Evolutionary conservation across 2,888 invertebrate species (phyloP), one percentile per base, ranked within the genome.

Genomic region (Pilophorus perplexus): DNA sequence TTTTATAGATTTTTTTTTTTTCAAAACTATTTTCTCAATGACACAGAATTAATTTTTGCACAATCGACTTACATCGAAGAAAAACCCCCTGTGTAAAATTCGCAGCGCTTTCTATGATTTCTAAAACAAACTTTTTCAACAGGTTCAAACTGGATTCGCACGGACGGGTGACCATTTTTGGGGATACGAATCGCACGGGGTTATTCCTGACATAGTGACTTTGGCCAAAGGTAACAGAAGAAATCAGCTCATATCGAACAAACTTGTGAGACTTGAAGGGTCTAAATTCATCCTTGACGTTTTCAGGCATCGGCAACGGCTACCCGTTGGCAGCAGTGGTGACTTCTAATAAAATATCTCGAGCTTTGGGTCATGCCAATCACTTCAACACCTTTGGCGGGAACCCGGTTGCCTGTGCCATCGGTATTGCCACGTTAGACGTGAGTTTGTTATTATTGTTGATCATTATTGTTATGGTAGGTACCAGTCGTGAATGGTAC

Each of bases 371-470:
- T 0, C 80, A 83, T 73, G 91, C 92, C 0, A 75, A 85, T 0
- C 93, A 95, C 78, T 96, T 98, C 76, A 98, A 97, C 77, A 98
- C 98, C 0, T 98, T 87, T 75, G 97, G 97, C 0, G 98, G 98
- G 0, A 97, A 94, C 78, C 94, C 98, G 0, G 75, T 98, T 72
- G 89, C 94, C 1, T 89, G 89, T 69, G 84, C 90, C 3, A 90
- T 90, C 1, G 98, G 95, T 8, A 83, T 88, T 65, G 85, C 94
- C n/a, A 97, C 98, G 50, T 80, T 99, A 62, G 90, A 98, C 74
- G 96, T 94, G 78, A 81, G 77, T 73, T n/a, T n/a, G n/a, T n/a
- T n/a, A n/a, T n/a, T n/a, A n/a, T n/a, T n/a, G n/a, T n/a, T n/a
- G n/a, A n/a, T n/a, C n/a, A n/a, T n/a, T n/a, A n/a, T n/a, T n/a